Base-by-base conservation (phyloP, 2,888 invertebrate species). In the Hetaerina titia region DNA sequence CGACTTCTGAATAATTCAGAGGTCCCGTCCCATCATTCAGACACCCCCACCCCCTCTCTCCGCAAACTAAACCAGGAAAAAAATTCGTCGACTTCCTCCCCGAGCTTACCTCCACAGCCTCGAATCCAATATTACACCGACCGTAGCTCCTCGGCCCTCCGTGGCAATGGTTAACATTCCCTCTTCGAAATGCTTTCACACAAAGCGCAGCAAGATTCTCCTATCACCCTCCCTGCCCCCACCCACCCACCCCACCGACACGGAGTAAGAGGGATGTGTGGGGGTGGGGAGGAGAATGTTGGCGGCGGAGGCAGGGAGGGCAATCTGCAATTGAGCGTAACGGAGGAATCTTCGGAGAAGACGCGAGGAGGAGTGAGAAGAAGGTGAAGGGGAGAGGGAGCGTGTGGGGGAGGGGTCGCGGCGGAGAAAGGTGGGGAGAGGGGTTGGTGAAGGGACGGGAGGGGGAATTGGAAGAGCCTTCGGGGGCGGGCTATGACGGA, bases 241-340 rank as follows among this genome's bases (percentile, higher is more conserved):
- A 69, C 69, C 69, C 22, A 45, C 45, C 45, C 45, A 45, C 1
- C 45, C 45, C 45, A 45, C 4, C 45, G 45, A 45, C 45, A 45
- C 45, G 45, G 45, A 45, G 45, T 45, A 45, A 45, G 45, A 45
- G 45, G 45, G 45, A 45, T 45, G 45, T 45, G 45, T 45, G 69
- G 4, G 69, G 69, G n/a, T n/a, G 69, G 19, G 69, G n/a, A n/a
- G 2, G 81, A 13, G 69, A 4, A 19, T 69, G 81, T 4, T 13
- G 60, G 31, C 25, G 81, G 81, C 31, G 2, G 31, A n/a, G 81
- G 81, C 4, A 31, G 89, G 58, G 56, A 6, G 22, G 92, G 69
- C 45, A 56, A 69, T 69, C 92, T 69, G 92, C 69, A 69, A 92
- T 56, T 69, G 92, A 92, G 90, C 90, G 64, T 90, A 64, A 31